Evolutionary conservation across 2,113 vertebrate genomes (phyloP).

Genomic region (Montifringilla adamsi): DNA sequence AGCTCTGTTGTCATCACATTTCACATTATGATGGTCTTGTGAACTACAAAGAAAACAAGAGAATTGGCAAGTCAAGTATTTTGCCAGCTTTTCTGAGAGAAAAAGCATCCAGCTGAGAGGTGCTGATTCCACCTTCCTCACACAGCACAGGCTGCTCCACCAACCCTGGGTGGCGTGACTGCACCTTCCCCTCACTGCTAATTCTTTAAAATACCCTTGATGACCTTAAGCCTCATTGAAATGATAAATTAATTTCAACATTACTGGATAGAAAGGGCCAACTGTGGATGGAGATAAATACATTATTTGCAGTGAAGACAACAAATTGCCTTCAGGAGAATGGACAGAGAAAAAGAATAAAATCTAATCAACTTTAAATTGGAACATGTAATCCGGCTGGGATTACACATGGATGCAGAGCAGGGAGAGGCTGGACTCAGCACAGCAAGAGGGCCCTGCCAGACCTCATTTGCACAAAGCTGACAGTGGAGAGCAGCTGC

Average conservation of each 20-base stretch:
- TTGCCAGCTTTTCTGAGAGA: conserved; percentile 45
- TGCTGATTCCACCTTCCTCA: conserved; percentile 39
- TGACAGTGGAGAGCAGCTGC: not conserved
- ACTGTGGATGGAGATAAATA: not conserved
- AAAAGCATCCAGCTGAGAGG: conserved; percentile 12
- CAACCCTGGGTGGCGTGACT: not conserved
- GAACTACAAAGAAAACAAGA: conserved; percentile 58
- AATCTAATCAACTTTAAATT: not conserved
- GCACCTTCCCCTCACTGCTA: not conserved
- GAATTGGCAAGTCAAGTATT: conserved; percentile 47
- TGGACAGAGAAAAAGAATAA: not conserved
- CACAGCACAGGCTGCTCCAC: not conserved
- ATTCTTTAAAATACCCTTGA: not conserved
- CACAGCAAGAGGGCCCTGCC: not conserved
- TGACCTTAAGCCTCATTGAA: not conserved
- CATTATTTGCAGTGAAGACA: not conserved
- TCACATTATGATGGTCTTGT: conserved; percentile 45
- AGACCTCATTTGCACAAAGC: not conserved
- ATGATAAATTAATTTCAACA: not conserved
- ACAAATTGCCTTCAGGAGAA: not conserved
- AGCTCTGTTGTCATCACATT: conserved; percentile 53
- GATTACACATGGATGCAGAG: not conserved
- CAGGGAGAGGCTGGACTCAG: not conserved
- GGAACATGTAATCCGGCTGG: not conserved
- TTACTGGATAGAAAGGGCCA: not conserved